These are phyloP conservation scores for Oxytorus armatus DNA, from an alignment of 2,888 invertebrate genomes.

Conservation along the genomic window DNA sequence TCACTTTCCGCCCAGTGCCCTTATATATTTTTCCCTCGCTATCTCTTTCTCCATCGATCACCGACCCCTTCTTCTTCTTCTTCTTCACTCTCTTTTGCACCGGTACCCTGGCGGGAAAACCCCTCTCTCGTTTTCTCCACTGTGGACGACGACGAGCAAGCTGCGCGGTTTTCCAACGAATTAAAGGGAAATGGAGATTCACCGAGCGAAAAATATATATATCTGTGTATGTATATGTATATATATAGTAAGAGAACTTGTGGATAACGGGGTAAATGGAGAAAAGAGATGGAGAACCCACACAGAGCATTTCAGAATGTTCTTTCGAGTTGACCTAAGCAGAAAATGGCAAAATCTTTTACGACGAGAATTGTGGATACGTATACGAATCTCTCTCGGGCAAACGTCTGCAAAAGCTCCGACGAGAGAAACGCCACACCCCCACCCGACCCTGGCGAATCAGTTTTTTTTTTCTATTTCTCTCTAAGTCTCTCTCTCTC, in stretches of 20 bases:
- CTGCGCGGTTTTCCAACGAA: conserved; percentile 68
- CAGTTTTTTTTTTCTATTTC: conserved; percentile 39
- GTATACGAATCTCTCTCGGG: conserved; percentile 38
- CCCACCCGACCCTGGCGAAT: conserved; percentile 31
- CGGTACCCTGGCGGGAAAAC: conserved; percentile 39
- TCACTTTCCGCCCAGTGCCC: conserved; percentile 53
- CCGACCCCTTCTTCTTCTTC: conserved; percentile 27
- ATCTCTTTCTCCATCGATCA: conserved; percentile 64
- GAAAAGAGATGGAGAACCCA: conserved; percentile 49
- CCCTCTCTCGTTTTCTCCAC: conserved; percentile 45
- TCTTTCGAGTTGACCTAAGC: conserved; percentile 77
- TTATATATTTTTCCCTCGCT: conserved; percentile 54
- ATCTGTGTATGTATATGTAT: conserved; percentile 5
- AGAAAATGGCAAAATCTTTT: conserved; percentile 76
- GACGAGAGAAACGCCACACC: conserved; percentile 37
- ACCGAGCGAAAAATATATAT: conserved; percentile 51
- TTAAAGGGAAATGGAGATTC: conserved; percentile 71
- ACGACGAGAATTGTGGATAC: conserved; percentile 66
- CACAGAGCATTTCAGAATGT: conserved; percentile 60
- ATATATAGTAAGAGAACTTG: conserved; percentile 23
- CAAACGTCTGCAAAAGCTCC: conserved; percentile 62
- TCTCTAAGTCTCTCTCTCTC: background rate
- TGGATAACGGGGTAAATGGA: conserved; percentile 42
- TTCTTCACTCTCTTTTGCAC: conserved; percentile 48
- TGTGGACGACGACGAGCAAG: conserved; percentile 53